Conservation (phyloP, 2,888 invertebrate species). For the Caenorhabditis japonica region DNA sequence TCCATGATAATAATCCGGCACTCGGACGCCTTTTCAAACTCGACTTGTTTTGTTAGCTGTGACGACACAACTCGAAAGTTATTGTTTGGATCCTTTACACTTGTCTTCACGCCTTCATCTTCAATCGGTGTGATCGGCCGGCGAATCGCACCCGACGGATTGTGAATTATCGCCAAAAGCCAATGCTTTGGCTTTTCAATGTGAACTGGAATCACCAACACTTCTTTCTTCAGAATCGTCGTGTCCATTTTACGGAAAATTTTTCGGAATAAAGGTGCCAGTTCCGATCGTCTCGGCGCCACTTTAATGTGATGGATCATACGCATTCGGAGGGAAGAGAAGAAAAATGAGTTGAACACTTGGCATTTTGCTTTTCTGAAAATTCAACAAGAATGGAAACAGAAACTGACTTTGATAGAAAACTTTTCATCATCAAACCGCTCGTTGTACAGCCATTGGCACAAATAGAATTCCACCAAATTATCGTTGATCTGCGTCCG, state of each 20-base stretch:
- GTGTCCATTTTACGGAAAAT: neutral
- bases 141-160: slow-evolving; percentile 23
- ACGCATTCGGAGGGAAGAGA: neutral
- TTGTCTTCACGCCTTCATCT: neutral
- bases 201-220: slow-evolving; percentile 23
- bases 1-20: slow-evolving; percentile 40
- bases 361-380: slow-evolving; percentile 2
- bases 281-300: slow-evolving; percentile 19
- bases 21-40: neutral
- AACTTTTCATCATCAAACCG: slow-evolving; percentile 4
- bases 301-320: neutral
- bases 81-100: neutral
- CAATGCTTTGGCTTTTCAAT: slow-evolving; percentile 26
- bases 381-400: neutral
- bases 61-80: too few species aligned
- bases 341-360: slow-evolving; percentile 22
- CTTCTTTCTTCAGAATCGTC: slow-evolving; percentile 7
- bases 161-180: slow-evolving; percentile 34
- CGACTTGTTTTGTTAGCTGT: neutral
- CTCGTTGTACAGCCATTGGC: neutral
- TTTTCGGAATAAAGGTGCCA: neutral
- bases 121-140: neutral
- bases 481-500: slow-evolving; percentile 22
- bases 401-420: neutral
- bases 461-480: slow-evolving; percentile 26